These are phyloP conservation scores for Actias luna DNA, from an alignment of 2,888 invertebrate species.

Conservation along the genomic window DNA sequence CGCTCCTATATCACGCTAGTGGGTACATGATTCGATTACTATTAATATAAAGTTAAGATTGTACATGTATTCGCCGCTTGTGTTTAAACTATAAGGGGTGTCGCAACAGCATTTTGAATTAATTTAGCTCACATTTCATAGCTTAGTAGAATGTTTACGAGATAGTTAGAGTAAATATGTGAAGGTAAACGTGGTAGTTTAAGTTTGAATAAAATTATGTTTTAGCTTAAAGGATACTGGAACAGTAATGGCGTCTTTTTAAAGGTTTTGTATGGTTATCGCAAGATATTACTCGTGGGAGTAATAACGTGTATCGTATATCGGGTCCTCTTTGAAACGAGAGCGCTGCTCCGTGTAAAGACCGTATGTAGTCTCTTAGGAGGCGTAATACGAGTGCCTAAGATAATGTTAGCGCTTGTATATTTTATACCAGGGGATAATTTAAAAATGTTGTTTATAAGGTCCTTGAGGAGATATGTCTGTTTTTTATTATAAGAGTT, in stretches of 20 bases:
- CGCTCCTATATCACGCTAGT: background rate
- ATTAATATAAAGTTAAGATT: background rate
- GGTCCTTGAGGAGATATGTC: background rate
- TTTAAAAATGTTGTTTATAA: background rate
- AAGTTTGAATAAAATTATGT: too few relatives aligned
- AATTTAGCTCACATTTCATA: background rate
- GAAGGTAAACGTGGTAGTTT: too few relatives aligned
- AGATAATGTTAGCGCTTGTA: background rate
- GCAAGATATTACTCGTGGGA: constrained; percentile 8
- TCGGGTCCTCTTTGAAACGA: constrained; percentile 2
- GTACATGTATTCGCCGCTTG: background rate
- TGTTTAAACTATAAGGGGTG: background rate
- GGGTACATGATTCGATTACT: constrained; percentile 5
- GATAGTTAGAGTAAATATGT: background rate
- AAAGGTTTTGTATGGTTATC: background rate
- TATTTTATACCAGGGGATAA: background rate
- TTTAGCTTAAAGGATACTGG: too few relatives aligned
- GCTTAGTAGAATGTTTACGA: background rate
- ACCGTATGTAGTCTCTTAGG: background rate
- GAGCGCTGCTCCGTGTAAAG: background rate
- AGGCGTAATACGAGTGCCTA: background rate
- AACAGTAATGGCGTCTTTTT: background rate
- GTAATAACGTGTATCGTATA: background rate
- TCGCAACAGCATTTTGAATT: background rate
- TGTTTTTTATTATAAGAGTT: background rate